Evolutionary conservation across 2,113 vertebrate genomes (phyloP).

Genomic region (Tympanuchus pallidicinctus): DNA sequence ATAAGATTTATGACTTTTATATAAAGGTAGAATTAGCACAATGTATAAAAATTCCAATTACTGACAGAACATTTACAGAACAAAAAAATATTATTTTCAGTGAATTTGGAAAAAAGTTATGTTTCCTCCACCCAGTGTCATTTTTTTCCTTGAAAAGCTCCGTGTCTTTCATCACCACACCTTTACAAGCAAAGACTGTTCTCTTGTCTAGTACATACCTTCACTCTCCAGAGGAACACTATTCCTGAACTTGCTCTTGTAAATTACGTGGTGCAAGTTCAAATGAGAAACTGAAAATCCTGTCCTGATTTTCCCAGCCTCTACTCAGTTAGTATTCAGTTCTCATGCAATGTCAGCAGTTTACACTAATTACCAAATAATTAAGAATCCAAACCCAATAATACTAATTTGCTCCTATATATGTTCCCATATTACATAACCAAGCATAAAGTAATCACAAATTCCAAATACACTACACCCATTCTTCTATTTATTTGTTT

Average conservation of each 20-base stretch:
- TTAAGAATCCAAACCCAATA: background rate
- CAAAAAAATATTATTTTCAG: background rate
- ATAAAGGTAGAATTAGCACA: constrained; percentile 62
- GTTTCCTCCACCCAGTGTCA: background rate
- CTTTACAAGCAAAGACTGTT: constrained; percentile 3
- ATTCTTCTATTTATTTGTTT: background rate
- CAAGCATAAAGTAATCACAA: background rate
- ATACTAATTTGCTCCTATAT: background rate
- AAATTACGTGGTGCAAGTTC: background rate
- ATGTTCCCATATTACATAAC: background rate
- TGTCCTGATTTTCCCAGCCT: background rate
- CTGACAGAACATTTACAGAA: constrained; percentile 24
- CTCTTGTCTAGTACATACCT: background rate
- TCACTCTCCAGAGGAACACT: background rate
- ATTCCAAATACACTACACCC: background rate
- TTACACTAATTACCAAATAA: background rate
- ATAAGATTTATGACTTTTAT: constrained; percentile 63
- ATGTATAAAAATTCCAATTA: constrained; percentile 42
- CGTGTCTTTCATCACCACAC: constrained; percentile 10
- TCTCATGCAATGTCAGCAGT: background rate
- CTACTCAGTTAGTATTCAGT: background rate
- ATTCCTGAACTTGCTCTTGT: background rate
- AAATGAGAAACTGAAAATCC: background rate
- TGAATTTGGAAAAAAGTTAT: background rate
- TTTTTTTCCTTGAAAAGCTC: background rate